Base-by-base conservation (phyloP, 1,140 invertebrate genomes). In the Zaprionus taronus region DNA sequence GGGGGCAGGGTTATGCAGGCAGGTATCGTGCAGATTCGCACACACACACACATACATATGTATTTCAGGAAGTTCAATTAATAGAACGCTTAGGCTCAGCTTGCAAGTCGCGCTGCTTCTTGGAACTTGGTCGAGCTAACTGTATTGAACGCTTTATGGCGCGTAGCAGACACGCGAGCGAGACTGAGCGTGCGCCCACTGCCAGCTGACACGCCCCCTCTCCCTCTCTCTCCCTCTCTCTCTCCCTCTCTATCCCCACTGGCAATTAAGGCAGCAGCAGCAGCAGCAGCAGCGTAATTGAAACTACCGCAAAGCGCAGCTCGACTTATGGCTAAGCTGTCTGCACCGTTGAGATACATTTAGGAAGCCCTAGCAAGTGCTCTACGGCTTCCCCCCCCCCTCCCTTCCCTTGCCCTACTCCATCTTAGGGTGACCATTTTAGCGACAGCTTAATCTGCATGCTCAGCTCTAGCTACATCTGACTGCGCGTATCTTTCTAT, bases 141-240 rank as follows among this genome's bases (percentile, higher is more conserved):
- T 86, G 83, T 81, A 90, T 90, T 85, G 85, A 90, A 90, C 85
- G 85, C 81, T 90, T 90, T 90, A 90, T 90, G 85, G 85, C 85
- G 85, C 85, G 79, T 90, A 90, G 79, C 81, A 67, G 71, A 83
- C 82, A 83, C 85, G 86, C 70, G 44, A 60, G 61, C 11, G 28
- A 22, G 38, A 41, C 14, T 41, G 28, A 31, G 28, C 28, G 28
- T 31, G 28, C 31, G 12, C 47, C 24, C 61, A 63, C 61, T 12
- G 5, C 15, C 31, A 34, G 31, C 31, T 47, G 41, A 28, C 66
- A 68, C 66, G 44, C 68, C 58, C 53, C 31, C 31, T n/a, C n/a
- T 12, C 57, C 20, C 1, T 12, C 17, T 5, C 17, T 51, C 28
- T 44, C 28, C 14, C n/a, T 12, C 56, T 12, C 57, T 15, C 1